Evolutionary conservation across 53 echinoderm and acorn worm species (phyloP).

Genomic region (Crossaster papposus): DNA sequence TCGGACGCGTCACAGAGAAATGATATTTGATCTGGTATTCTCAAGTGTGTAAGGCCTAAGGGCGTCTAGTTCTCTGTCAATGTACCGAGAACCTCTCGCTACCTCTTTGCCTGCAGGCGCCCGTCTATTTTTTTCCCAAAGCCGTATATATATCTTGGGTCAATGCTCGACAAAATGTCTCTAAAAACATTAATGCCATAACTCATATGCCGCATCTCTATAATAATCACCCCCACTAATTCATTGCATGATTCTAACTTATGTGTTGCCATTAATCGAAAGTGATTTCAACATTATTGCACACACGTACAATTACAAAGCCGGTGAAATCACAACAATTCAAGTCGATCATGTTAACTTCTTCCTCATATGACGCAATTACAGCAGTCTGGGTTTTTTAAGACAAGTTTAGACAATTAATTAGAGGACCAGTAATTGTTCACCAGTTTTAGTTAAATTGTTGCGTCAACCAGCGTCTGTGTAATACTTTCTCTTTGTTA

Average conservation of each 20-base stretch:
- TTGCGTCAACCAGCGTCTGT: too few species aligned
- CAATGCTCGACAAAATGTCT: background rate
- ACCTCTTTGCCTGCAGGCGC: background rate
- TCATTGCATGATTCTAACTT: background rate
- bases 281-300: too few species aligned
- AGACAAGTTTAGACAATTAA: too few species aligned
- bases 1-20: conserved; percentile 33
- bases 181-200: background rate
- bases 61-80: background rate
- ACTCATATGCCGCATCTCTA: background rate
- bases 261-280: too few species aligned
- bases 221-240: background rate
- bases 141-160: background rate
- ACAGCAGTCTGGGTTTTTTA: too few species aligned
- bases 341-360: background rate
- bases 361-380: too few species aligned
- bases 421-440: too few species aligned
- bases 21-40: background rate
- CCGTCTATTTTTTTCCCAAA: background rate
- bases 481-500: too few species aligned
- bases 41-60: conserved; percentile 19
- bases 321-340: background rate
- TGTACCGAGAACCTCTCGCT: background rate
- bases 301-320: background rate
- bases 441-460: too few species aligned